These are phyloP conservation scores for Orientallactaga sibirica DNA, from an alignment of 2,797 vertebrate genomes.

Conservation along the genomic window DNA sequence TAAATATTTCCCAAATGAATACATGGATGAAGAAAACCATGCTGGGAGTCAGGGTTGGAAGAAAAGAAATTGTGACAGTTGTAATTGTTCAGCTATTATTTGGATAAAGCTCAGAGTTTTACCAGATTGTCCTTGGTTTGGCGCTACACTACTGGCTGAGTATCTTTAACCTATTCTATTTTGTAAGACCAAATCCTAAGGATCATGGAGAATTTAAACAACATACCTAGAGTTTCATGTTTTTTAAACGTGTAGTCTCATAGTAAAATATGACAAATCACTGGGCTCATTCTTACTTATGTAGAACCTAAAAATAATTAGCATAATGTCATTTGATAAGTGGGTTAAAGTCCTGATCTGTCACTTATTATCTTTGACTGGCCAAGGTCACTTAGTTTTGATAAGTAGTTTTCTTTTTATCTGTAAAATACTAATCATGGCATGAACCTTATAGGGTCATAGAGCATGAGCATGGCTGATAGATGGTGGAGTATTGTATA, in stretches of 20 bases:
- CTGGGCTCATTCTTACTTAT: slow-evolving; percentile 25
- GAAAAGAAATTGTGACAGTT: background rate
- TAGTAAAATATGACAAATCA: background rate
- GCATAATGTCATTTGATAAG: background rate
- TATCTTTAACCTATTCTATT: background rate
- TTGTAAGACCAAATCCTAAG: slow-evolving; percentile 27
- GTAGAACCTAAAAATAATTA: slow-evolving; percentile 41
- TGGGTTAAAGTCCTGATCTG: background rate
- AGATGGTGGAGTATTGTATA: background rate
- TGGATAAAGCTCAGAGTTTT: background rate
- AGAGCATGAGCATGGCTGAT: background rate
- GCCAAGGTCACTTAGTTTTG: slow-evolving; percentile 34
- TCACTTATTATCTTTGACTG: slow-evolving; percentile 14
- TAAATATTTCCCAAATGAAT: slow-evolving; percentile 30
- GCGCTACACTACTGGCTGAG: background rate
- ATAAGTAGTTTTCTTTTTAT: slow-evolving; percentile 43
- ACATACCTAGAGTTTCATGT: background rate
- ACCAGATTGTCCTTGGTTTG: background rate
- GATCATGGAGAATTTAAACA: background rate
- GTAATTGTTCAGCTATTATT: background rate
- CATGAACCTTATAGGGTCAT: background rate
- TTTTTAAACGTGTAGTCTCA: slow-evolving; percentile 8
- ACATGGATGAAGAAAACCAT: background rate
- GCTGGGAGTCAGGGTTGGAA: background rate
- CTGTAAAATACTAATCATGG: slow-evolving; percentile 36